Evolutionary conservation across 2,113 vertebrate genomes (phyloP), one percentile per base, ranked within the genome.

Genomic region (Leucosticte australis): DNA sequence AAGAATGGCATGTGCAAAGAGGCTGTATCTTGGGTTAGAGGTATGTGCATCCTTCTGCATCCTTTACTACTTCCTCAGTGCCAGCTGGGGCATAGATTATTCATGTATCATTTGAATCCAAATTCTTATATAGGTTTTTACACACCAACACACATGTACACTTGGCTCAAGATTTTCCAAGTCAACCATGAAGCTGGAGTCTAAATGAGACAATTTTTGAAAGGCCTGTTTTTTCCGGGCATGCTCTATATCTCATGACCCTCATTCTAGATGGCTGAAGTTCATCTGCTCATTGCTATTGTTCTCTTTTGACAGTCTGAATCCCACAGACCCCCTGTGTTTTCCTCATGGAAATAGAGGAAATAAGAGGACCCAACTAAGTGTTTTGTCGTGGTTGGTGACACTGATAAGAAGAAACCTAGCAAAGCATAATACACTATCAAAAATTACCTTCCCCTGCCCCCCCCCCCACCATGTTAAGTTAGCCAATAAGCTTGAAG

Each of bases 401-500:
- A 93, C 85, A 88, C 60, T 23, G 79, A 74, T 95, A 95, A 94
- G 93, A 75, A 93, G 92, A 89, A 83, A 41, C 1, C 15, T 52
- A 0, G 1, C 49, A 84, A 92, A 95, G 83, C 76, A 10, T 89
- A 90, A 96, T 82, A 95, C 2, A 7, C 59, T 78, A 83, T 95
- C 89, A 91, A 89, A 97, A 98, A 93, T 95, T 94, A 94, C 60
- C 24, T 88, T 30, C 23, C 52, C 39, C 39, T 39, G 39, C 39
- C 39, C 11, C 42, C 42, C 41, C 39, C 41, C 41, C 13, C 0
- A 18, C 13, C 65, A 67, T 95, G 93, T 98, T 97, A 97, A 98
- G 97, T 98, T 97, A 98, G 64, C 80, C 94, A 96, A 75, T 91
- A 96, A 97, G 84, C 87, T 97, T 95, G 96, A 97, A 97, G 89